These are phyloP conservation scores for Heliothis virescens DNA, from an alignment of 1,140 invertebrate genomes.

Conservation along the genomic window DNA sequence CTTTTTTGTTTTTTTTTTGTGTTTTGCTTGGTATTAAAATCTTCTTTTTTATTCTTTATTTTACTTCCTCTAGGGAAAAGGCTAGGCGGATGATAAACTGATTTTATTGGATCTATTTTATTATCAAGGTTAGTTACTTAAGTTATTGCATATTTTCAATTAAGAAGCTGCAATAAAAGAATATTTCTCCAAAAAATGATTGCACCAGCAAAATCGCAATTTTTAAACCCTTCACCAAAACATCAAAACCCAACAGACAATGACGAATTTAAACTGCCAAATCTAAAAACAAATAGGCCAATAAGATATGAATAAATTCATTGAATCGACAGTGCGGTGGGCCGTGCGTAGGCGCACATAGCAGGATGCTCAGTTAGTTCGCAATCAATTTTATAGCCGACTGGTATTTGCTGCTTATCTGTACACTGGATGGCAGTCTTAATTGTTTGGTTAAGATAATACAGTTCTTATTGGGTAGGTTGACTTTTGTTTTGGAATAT, in stretches of 20 bases:
- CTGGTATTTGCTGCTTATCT: slow-evolving; percentile 62
- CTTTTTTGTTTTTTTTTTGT: no score
- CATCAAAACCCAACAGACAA: background rate
- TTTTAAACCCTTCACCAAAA: background rate
- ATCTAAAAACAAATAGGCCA: slow-evolving; percentile 30
- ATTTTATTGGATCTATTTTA: no score
- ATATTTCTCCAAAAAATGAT: no score
- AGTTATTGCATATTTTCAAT: no score
- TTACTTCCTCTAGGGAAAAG: no score
- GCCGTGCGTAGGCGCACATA: slow-evolving; percentile 46
- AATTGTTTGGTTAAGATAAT: slow-evolving; percentile 15
- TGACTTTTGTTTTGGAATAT: background rate
- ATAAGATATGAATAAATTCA: slow-evolving; percentile 46
- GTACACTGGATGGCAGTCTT: slow-evolving; percentile 53
- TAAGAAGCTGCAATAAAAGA: no score
- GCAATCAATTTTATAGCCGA: slow-evolving; percentile 65
- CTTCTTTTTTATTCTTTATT: no score
- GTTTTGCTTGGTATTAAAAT: no score
- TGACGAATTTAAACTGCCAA: slow-evolving; percentile 7
- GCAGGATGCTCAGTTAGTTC: slow-evolving; percentile 56
- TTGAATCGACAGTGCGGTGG: slow-evolving; percentile 46
- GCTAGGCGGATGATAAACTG: no score
- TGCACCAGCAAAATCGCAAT: background rate
- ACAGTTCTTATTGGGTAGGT: background rate
- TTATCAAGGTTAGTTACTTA: no score